Evolutionary conservation across 2,888 invertebrate genomes (phyloP).

Genomic region (Carcina quercana): DNA sequence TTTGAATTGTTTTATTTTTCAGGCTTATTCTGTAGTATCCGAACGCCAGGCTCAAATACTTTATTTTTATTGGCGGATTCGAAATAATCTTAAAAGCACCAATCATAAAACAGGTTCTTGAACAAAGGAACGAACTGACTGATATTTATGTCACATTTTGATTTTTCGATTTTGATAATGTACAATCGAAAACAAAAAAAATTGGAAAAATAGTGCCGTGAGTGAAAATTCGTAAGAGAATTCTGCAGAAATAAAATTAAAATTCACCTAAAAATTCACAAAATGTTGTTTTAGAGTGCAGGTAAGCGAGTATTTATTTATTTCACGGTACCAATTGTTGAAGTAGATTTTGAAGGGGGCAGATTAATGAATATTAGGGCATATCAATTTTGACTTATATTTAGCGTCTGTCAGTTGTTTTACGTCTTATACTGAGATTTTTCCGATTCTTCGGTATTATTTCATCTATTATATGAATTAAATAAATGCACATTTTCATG

Average conservation of each 20-base stretch:
- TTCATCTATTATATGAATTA: conserved; percentile 28
- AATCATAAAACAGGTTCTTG: no score
- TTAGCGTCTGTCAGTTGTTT: conserved; percentile 72
- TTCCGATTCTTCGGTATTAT: conserved; percentile 27
- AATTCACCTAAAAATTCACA: conserved; percentile 22
- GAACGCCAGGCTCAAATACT: no score
- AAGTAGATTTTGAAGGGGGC: conserved; percentile 2
- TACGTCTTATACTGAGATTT: conserved; percentile 64
- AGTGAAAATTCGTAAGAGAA: conserved; percentile 39
- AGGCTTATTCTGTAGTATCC: no score
- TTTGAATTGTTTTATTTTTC: no score
- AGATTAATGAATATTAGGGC: conserved; percentile 24
- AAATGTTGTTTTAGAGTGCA: conserved; percentile 43
- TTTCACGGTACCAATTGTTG: not conserved
- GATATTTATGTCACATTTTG: no score
- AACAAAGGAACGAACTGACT: no score
- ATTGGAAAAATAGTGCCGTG: conserved; percentile 47
- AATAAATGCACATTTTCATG: conserved; percentile 42
- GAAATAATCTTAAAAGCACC: no score
- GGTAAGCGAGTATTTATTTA: conserved; percentile 32
- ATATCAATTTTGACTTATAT: conserved; percentile 45
- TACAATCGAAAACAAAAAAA: conserved; percentile 13
- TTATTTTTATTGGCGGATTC: no score
- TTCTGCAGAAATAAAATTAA: conserved; percentile 36
- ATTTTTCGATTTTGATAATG: no score